Conservation (phyloP, 2,797 vertebrate genomes). For the Syndactyla subalaris region DNA sequence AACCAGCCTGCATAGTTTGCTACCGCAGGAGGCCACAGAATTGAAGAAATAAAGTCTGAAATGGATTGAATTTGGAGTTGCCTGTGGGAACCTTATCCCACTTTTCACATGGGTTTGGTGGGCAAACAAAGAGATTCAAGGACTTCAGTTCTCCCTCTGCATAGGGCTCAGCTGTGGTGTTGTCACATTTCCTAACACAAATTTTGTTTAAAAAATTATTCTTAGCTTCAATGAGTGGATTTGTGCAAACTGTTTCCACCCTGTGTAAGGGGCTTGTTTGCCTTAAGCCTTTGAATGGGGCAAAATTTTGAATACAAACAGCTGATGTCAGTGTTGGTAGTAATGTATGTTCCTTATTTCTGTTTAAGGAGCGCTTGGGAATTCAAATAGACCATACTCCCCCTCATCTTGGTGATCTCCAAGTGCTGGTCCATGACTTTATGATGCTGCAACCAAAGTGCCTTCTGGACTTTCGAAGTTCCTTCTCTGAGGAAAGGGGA, state of each 20-base stretch:
- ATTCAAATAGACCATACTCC: not conserved
- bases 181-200: not conserved
- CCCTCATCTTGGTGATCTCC: not conserved
- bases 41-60: not conserved
- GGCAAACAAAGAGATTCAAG: not conserved
- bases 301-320: not conserved
- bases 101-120: constrained; percentile 2
- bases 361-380: not conserved
- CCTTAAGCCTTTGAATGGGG: not conserved
- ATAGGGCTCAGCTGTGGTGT: not conserved
- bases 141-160: not conserved
- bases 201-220: not conserved
- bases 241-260: not conserved
- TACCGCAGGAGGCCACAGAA: not conserved
- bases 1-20: not conserved
- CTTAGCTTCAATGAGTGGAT: not conserved
- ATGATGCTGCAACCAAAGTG: not conserved
- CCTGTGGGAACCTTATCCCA: not conserved
- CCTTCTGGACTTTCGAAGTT: not conserved
- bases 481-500: not conserved
- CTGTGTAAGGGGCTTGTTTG: not conserved
- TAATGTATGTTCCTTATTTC: not conserved
- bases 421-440: not conserved
- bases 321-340: not conserved
- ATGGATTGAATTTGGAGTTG: not conserved